A percentile compares a stretch with the other conserved stretches of the same genome.
These are phyloP conservation scores for Diachasma alloeum DNA, from an alignment of 1,140 invertebrate genomes.

Conservation along the genomic window DNA sequence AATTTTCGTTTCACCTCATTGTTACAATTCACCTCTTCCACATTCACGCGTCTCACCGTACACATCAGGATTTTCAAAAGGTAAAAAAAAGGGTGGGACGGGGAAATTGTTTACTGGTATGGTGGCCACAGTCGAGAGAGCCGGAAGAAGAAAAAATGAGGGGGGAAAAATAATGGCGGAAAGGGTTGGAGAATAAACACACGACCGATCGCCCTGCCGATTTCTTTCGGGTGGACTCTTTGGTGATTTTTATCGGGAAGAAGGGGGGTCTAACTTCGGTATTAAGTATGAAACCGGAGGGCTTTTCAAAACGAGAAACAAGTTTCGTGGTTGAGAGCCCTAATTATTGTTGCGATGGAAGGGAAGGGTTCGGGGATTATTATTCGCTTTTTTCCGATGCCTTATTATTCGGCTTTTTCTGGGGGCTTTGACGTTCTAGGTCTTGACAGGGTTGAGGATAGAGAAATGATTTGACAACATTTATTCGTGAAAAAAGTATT, in stretches of 20 bases:
- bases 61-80: background rate
- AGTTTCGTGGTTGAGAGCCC: conserved; percentile 2
- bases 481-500: too few relatives aligned
- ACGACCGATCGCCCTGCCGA: background rate
- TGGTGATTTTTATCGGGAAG: background rate
- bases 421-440: too few relatives aligned
- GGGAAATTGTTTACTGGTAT: too few relatives aligned
- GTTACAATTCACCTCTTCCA: background rate
- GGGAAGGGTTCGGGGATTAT: too few relatives aligned
- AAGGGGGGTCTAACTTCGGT: background rate
- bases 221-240: background rate
- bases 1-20: background rate
- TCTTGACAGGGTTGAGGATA: too few relatives aligned
- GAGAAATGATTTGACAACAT: too few relatives aligned
- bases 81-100: background rate
- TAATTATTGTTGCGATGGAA: background rate
- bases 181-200: background rate
- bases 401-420: too few relatives aligned
- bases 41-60: background rate
- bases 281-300: background rate
- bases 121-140: too few relatives aligned
- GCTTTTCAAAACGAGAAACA: background rate
- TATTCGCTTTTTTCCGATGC: too few relatives aligned
- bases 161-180: background rate
- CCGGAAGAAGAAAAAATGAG: background rate